Conservation (phyloP, 2,888 invertebrate genomes). For the Andrena chrysosceles region DNA sequence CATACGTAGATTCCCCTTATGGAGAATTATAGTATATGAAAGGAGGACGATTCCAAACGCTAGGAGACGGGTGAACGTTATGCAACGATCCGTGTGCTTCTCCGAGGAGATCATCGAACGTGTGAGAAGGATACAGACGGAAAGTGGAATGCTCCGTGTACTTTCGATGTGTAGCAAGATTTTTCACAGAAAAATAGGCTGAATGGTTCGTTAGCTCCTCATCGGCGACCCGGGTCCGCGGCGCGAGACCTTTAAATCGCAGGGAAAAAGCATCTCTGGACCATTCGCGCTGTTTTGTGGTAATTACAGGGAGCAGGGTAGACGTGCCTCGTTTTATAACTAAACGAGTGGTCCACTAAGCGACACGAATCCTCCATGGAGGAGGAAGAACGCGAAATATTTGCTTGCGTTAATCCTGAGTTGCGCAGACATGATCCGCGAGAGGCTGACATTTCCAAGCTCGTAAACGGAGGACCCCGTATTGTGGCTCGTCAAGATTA, state of each 20-base stretch:
- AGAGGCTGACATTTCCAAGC: slow-evolving; percentile 39
- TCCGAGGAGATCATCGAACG: slow-evolving; percentile 54
- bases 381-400: slow-evolving; percentile 13
- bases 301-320: no score
- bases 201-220: background rate
- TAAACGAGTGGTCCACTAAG: background rate
- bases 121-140: slow-evolving; percentile 4
- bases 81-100: slow-evolving; percentile 42
- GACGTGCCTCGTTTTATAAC: background rate
- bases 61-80: slow-evolving; percentile 44
- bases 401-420: slow-evolving; percentile 19
- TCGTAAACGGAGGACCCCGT: slow-evolving; percentile 14
- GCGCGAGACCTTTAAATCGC: background rate
- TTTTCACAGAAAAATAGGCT: background rate
- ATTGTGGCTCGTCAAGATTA: slow-evolving; percentile 1
- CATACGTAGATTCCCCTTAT: slow-evolving; percentile 10
- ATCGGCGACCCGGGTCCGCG: background rate
- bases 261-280: no score
- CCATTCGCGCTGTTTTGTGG: no score
- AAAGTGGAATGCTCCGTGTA: slow-evolving; percentile 23
- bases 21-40: slow-evolving; percentile 37
- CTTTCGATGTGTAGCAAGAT: slow-evolving; percentile 1
- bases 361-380: background rate
- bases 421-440: background rate
- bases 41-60: slow-evolving; percentile 53